Evolutionary conservation across 2,113 vertebrate species (phyloP).

Genomic region (Pyrgilauda ruficollis): DNA sequence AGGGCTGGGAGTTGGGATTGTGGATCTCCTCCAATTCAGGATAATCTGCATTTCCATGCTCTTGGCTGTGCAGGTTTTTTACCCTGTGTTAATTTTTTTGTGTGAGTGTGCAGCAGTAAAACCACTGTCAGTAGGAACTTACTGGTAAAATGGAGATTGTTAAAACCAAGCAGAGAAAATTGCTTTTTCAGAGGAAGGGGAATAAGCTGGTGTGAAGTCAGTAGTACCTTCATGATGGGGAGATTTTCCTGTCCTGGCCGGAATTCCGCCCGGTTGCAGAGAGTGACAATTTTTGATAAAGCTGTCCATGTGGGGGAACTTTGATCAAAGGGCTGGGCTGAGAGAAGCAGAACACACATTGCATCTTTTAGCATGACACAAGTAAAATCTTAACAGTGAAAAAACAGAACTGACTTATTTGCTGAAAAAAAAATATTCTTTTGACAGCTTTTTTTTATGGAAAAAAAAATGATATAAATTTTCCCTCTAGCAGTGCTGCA

Average conservation of each 20-base stretch:
- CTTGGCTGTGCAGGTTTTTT: background rate
- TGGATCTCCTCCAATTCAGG: background rate
- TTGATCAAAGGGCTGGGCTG: slow-evolving; percentile 80
- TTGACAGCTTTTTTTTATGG: background rate
- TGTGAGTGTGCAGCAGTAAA: background rate
- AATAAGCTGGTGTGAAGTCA: background rate
- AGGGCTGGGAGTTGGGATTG: background rate
- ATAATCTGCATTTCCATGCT: background rate
- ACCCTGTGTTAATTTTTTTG: background rate
- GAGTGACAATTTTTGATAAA: slow-evolving; percentile 73
- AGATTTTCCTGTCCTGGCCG: slow-evolving; percentile 74
- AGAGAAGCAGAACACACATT: background rate
- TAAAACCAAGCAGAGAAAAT: background rate
- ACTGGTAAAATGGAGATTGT: background rate
- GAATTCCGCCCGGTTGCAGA: slow-evolving; percentile 81
- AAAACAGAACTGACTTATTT: background rate
- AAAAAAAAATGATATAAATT: background rate
- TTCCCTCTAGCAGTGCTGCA: background rate
- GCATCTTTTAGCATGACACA: background rate
- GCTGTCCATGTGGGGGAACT: slow-evolving; percentile 74
- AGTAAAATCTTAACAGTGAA: background rate
- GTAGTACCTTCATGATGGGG: slow-evolving; percentile 80
- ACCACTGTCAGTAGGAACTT: background rate
- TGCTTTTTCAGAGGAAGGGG: background rate
- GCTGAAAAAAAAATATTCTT: background rate